These are phyloP conservation scores for Pogonocichla stellata DNA, from an alignment of 2,113 vertebrate genomes.

Conservation along the genomic window DNA sequence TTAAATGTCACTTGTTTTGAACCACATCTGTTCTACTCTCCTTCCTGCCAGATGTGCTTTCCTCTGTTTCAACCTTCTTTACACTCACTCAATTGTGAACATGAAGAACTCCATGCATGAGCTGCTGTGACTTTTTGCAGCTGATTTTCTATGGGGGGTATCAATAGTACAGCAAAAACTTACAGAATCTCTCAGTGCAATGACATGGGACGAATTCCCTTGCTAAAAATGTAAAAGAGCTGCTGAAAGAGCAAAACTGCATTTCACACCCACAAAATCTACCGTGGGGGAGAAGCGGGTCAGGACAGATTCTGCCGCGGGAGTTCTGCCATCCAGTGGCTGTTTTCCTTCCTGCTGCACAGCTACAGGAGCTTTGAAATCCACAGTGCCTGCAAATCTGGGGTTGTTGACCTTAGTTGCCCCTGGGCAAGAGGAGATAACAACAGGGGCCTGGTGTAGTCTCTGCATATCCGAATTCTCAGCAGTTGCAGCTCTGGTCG, in stretches of 20 bases:
- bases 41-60: not conserved
- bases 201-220: not conserved
- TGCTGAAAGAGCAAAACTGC: not conserved
- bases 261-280: not conserved
- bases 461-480: not conserved
- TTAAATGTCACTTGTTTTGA: not conserved
- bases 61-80: not conserved
- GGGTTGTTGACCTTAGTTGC: not conserved
- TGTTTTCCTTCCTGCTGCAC: not conserved
- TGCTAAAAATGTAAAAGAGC: not conserved
- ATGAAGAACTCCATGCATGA: not conserved
- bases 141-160: not conserved
- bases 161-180: not conserved
- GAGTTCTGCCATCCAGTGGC: not conserved
- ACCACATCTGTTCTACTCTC: not conserved
- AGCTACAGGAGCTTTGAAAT: not conserved
- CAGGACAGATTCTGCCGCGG: not conserved
- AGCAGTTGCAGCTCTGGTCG: not conserved
- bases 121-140: not conserved
- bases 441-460: not conserved
- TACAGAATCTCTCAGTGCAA: not conserved
- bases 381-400: not conserved
- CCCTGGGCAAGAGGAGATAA: not conserved
- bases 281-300: fast-evolving
- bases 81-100: not conserved